A percentile compares a stretch with the other conserved stretches of the same genome.
Conservation (phyloP, 2,888 invertebrate genomes). For the Limnephilus marmoratus region DNA sequence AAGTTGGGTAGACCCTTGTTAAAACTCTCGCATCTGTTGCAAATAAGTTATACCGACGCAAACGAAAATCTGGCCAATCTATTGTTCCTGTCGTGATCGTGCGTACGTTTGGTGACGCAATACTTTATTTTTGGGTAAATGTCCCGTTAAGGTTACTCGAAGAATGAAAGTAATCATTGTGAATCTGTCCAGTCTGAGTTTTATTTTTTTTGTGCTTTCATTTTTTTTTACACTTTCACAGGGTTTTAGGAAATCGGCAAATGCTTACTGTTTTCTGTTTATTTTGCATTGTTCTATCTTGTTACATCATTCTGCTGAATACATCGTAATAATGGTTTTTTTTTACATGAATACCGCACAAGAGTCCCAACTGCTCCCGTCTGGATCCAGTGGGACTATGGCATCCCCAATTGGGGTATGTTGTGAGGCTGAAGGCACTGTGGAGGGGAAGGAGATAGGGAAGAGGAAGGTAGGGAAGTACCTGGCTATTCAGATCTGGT, state of each 20-base stretch:
- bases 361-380: too few relatives aligned
- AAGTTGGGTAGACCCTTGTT: conserved; percentile 11
- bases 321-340: too few relatives aligned
- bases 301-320: too few relatives aligned
- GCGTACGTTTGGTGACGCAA: neutral
- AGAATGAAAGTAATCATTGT: neutral
- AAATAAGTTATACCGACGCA: neutral
- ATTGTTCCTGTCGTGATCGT: neutral
- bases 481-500: too few relatives aligned
- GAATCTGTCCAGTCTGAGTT: neutral
- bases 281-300: too few relatives aligned
- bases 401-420: too few relatives aligned
- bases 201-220: neutral
- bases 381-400: too few relatives aligned
- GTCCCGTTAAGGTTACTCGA: neutral
- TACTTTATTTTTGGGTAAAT: neutral
- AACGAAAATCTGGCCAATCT: neutral
- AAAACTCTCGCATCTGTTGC: conserved; percentile 4
- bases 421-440: too few relatives aligned
- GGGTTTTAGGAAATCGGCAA: neutral
- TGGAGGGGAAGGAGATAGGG: too few relatives aligned
- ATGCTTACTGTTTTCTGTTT: too few relatives aligned
- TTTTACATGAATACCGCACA: too few relatives aligned
- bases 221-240: neutral
- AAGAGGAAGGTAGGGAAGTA: too few relatives aligned